These are phyloP conservation scores for Diadema setosum DNA, from an alignment of 35 echinoderm and acorn worm genomes.

Conservation along the genomic window DNA sequence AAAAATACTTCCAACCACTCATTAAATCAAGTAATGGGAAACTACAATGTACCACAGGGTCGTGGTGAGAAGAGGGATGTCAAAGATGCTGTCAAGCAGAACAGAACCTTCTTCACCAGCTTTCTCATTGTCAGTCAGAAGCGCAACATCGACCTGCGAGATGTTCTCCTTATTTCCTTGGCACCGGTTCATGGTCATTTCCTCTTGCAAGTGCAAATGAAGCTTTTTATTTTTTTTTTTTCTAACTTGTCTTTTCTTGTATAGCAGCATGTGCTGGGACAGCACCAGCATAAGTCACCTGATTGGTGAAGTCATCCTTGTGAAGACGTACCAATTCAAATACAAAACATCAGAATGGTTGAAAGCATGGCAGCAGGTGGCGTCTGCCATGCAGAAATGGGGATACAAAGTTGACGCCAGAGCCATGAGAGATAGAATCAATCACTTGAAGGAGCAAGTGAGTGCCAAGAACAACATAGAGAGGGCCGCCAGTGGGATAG, in stretches of 20 bases:
- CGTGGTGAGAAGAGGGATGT: too few relatives aligned
- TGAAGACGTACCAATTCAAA: background rate
- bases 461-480: slow-evolving; percentile 22
- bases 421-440: background rate
- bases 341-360: background rate
- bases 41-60: background rate
- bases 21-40: background rate
- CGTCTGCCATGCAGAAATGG: background rate
- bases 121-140: too few relatives aligned
- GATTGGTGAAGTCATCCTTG: slow-evolving; percentile 17
- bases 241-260: background rate
- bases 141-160: too few relatives aligned
- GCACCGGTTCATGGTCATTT: too few relatives aligned
- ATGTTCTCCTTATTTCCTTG: too few relatives aligned
- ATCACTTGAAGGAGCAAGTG: background rate
- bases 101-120: too few relatives aligned
- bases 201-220: too few relatives aligned
- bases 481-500: slow-evolving; percentile 20
- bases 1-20: background rate
- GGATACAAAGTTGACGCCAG: slow-evolving; percentile 15
- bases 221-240: background rate
- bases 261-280: slow-evolving; percentile 24
- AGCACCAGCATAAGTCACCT: background rate
- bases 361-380: slow-evolving; percentile 16
- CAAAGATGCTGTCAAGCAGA: too few relatives aligned